phyloP scores from a whole-genome alignment of 2,797 vertebrate species.

The Schizothorax lantsangensis region DNA sequence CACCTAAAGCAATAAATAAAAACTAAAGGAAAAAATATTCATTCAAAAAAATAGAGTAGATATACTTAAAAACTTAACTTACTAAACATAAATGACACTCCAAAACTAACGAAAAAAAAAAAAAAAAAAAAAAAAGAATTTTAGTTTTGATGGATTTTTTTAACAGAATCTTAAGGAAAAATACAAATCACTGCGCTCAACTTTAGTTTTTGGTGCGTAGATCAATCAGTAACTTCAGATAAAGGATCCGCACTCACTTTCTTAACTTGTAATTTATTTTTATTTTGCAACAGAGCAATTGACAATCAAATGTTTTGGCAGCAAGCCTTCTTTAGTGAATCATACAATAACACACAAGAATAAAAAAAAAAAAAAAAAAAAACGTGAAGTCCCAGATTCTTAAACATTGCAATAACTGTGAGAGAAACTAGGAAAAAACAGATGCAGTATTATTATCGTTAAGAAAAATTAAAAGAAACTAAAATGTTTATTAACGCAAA shows the following conservation, averaged over 20 bases:
- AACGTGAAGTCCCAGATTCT: too few relatives aligned
- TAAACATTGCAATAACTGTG: not conserved
- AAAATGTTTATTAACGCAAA: not conserved
- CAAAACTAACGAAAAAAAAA: not conserved
- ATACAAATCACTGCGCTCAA: too few relatives aligned
- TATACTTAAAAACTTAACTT: not conserved
- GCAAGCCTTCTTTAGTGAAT: not conserved
- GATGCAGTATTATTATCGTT: not conserved
- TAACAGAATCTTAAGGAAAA: too few relatives aligned
- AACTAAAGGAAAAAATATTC: not conserved
- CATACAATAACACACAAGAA: not conserved
- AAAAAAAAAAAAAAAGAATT: accelerated
- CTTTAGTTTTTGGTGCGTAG: too few relatives aligned
- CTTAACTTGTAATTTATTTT: not conserved
- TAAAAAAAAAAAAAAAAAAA: not conserved
- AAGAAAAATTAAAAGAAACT: not conserved
- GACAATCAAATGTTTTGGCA: not conserved
- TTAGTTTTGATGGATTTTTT: not conserved
- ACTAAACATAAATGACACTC: not conserved
- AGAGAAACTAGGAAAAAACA: not conserved
- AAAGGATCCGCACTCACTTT: not conserved
- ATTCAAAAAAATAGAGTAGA: not conserved
- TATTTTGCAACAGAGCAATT: slow-evolving; percentile 1
- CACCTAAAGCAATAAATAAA: not conserved
- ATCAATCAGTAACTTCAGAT: not conserved